Base-by-base conservation (phyloP, 2,113 vertebrate species). In the Chitala chitala region DNA sequence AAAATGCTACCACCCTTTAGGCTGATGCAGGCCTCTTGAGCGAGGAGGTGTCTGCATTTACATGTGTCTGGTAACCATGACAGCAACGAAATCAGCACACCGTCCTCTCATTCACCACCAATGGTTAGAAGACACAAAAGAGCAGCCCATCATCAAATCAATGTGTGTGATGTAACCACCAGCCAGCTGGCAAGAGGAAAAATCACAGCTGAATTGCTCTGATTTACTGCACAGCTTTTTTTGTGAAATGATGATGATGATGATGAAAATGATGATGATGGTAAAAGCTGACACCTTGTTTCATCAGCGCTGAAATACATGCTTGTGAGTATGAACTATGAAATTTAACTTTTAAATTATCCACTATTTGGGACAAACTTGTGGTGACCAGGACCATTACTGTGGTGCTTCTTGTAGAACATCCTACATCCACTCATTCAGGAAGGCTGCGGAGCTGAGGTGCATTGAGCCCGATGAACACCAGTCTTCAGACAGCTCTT, bases 61-160 rank as follows among this genome's bases (percentile, higher is more conserved):
- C 64, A 68, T 68, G 64, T 68, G 64, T 20, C 12, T 68, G 64
- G 64, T 68, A 46, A 68, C 64, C 64, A 68, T 68, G 64, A 68
- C 64, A 68, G 64, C 64, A 46, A 46, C 40, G 24, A 46, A 68
- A 48, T 12, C 42, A 2, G 64, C 12, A 26, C 64, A 68, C 42
- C 1, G 40, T 12, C 29, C 64, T 17, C 42, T 68, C 64, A 68
- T 68, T 68, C 42, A 46, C 64, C 24, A 2, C 40, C 46, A 42
- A 24, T 12, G 42, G 64, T 68, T 46, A 17, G 64, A 46, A 48
- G 64, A 24, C 40, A 46, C n/a, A 17, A 13, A 68, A 46, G 64
- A 48, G 24, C 24, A 29, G 4, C 24, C 56, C n/a, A 66, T 66
- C n/a, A 7, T 66, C 22, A 66, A 44, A 46, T 66, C 64, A 66